Conservation (phyloP, 2,797 vertebrate genomes). For the Anguilla pacifica region DNA sequence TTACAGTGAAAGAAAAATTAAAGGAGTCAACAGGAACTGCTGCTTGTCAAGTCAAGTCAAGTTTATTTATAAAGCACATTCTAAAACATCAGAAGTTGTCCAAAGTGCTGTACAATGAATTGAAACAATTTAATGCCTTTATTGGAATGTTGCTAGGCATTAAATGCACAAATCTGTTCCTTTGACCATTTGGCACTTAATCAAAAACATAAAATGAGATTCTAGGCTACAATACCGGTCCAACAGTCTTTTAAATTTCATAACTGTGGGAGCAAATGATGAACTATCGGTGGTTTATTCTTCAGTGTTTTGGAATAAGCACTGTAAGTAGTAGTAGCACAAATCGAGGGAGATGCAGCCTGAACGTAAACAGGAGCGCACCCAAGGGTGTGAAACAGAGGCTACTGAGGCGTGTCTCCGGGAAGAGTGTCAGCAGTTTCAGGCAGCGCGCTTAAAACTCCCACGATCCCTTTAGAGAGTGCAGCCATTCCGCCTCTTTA, state of each 20-base stretch:
- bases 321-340: background rate
- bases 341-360: background rate
- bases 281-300: no score
- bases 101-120: slow-evolving; percentile 47
- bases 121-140: slow-evolving; percentile 85
- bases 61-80: no score
- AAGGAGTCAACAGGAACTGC: slow-evolving; percentile 15
- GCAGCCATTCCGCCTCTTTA: background rate
- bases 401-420: background rate
- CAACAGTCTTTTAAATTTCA: slow-evolving; percentile 74
- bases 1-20: slow-evolving; percentile 1
- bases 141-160: slow-evolving; percentile 84
- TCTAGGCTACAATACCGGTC: slow-evolving; percentile 83
- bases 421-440: background rate
- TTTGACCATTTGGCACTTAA: slow-evolving; percentile 75
- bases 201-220: slow-evolving; percentile 75
- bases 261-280: background rate
- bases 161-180: slow-evolving; percentile 80
- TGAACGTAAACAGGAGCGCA: background rate
- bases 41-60: background rate
- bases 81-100: no score
- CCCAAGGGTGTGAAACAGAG: background rate
- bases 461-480: background rate
- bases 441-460: background rate
- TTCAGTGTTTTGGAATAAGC: background rate